Percentiles rank a stretch among this genome's conserved stretches.
Evolutionary conservation across 2,797 vertebrate species (phyloP).

Genomic region (Acridotheres tristis): DNA sequence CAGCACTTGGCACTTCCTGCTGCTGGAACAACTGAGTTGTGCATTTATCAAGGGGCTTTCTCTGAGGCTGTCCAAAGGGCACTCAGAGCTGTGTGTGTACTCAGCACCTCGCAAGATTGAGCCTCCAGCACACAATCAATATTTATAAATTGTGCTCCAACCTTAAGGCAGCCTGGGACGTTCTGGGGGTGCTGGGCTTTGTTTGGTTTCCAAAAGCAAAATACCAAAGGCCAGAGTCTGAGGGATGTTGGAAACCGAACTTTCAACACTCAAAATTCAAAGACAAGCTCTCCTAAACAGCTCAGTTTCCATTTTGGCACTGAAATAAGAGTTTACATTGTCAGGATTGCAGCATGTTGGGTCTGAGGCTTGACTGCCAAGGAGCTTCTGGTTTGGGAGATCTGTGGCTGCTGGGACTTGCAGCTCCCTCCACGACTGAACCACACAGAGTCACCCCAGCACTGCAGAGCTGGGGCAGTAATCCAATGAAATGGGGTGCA

Average conservation of each 20-base stretch:
- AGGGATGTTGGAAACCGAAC: neutral
- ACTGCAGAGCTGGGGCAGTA: neutral
- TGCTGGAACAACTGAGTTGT: constrained; percentile 8
- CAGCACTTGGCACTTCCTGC: constrained; percentile 40
- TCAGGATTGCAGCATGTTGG: neutral
- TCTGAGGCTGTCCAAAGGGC: constrained; percentile 42
- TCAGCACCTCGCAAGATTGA: constrained; percentile 30
- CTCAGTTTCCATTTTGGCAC: neutral
- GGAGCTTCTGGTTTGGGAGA: neutral
- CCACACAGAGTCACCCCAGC: neutral
- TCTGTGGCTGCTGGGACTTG: neutral
- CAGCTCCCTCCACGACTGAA: neutral
- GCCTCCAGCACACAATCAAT: constrained; percentile 33
- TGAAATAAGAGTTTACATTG: neutral
- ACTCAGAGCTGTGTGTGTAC: neutral
- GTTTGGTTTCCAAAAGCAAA: neutral
- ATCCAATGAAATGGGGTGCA: neutral
- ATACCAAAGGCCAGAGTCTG: neutral
- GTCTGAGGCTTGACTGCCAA: neutral
- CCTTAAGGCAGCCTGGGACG: neutral
- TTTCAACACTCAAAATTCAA: neutral
- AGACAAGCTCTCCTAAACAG: neutral
- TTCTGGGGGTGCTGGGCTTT: neutral
- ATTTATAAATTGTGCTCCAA: constrained; percentile 20
- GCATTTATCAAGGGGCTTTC: constrained; percentile 44